Conservation (phyloP, 2,888 invertebrate genomes). For the Mactromeris polynyma region DNA sequence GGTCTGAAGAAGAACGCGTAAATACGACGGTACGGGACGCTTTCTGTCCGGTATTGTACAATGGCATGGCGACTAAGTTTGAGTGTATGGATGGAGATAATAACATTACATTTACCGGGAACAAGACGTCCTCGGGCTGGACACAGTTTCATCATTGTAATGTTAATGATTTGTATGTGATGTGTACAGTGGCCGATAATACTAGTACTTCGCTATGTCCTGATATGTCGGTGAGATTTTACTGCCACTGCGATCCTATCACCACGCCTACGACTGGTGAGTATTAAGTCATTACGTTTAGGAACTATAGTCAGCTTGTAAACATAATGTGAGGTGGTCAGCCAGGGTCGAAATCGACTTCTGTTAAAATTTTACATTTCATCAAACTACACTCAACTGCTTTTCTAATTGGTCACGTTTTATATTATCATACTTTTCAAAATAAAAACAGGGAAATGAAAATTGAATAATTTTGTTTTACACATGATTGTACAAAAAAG, state of each 20-base stretch:
- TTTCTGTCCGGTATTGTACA: conserved; percentile 19
- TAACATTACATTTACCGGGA: conserved; percentile 15
- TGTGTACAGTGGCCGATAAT: not conserved
- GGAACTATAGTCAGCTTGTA: no score
- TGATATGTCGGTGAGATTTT: conserved; percentile 25
- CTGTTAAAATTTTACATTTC: no score
- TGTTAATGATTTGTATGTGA: conserved; percentile 10
- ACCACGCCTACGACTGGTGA: not conserved
- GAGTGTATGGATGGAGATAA: conserved; percentile 30
- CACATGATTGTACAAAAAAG: no score
- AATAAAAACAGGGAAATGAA: no score
- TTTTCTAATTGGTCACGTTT: no score
- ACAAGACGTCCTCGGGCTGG: conserved; percentile 9
- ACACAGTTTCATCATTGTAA: conserved; percentile 10
- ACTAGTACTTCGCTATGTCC: conserved; percentile 13
- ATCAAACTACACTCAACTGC: no score
- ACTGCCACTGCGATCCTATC: conserved; percentile 19
- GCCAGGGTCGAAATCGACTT: no score
- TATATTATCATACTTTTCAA: no score
- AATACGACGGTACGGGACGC: not conserved
- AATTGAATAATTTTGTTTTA: no score
- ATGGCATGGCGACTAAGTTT: conserved; percentile 20
- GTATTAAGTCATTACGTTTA: not conserved
- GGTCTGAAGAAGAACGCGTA: conserved; percentile 19
- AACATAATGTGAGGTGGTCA: no score